phyloP scores from a whole-genome alignment of 2,888 invertebrate genomes.

The Bruchidius siliquastri region DNA sequence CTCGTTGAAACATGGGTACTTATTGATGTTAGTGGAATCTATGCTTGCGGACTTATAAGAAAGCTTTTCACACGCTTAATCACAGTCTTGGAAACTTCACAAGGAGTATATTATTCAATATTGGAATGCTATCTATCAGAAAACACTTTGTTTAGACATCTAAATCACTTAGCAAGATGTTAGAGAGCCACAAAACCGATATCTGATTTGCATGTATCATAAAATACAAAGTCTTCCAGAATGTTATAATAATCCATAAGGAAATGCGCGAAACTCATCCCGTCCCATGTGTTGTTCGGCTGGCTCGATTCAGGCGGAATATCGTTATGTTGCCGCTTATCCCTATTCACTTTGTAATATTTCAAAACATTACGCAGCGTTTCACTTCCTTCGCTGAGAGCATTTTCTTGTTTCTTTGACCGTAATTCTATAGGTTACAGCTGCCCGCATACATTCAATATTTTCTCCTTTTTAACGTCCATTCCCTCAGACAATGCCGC shows the following conservation, averaged over 20 bases:
- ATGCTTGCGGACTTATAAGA: too few species aligned
- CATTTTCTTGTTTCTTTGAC: background rate
- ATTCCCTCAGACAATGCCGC: background rate
- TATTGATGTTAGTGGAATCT: too few species aligned
- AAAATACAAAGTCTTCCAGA: background rate
- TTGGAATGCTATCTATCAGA: too few species aligned
- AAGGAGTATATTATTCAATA: too few species aligned
- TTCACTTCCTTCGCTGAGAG: background rate
- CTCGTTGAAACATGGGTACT: too few species aligned
- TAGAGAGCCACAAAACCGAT: too few species aligned
- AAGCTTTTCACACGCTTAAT: too few species aligned
- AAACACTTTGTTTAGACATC: too few species aligned
- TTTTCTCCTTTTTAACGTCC: background rate
- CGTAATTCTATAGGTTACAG: background rate
- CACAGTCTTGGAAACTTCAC: too few species aligned
- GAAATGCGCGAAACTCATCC: background rate
- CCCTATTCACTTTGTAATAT: background rate
- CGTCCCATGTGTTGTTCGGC: background rate
- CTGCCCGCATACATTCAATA: background rate
- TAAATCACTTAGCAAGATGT: too few species aligned
- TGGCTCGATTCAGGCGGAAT: background rate
- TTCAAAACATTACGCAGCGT: background rate
- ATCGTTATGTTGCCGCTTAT: background rate
- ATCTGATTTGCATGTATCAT: too few species aligned
- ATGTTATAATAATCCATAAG: background rate